A percentile compares a stretch with the other conserved stretches of the same genome.
Conservation (phyloP, 1,140 invertebrate genomes). For the Phenacoccus solenopsis region DNA sequence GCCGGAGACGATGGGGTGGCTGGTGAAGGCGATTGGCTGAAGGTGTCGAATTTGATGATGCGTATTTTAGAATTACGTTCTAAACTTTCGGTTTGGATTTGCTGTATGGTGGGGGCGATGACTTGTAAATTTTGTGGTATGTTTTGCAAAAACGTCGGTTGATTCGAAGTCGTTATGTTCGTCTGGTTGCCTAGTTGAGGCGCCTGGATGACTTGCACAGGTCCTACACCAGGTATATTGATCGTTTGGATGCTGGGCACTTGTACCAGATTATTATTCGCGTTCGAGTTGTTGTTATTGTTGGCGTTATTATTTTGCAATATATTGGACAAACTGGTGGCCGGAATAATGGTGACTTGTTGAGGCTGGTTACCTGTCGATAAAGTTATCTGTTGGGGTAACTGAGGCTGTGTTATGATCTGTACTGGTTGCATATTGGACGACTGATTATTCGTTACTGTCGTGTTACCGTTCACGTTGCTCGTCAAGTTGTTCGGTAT, state of each 20-base stretch:
- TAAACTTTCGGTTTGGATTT: not conserved
- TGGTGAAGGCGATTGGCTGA: not conserved
- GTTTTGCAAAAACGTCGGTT: slow-evolving; percentile 29
- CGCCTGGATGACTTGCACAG: slow-evolving; percentile 58
- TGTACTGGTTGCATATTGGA: slow-evolving; percentile 5
- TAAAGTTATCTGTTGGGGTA: slow-evolving; percentile 20
- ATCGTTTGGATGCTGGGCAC: slow-evolving; percentile 39
- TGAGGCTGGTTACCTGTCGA: slow-evolving; percentile 34
- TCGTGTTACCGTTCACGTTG: slow-evolving; percentile 4
- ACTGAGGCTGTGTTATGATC: slow-evolving; percentile 1
- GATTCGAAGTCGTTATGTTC: slow-evolving; percentile 27
- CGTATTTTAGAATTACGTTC: not conserved
- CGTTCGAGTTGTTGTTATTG: not conserved
- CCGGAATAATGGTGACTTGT: slow-evolving; percentile 52
- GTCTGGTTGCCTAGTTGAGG: slow-evolving; percentile 26
- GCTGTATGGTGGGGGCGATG: slow-evolving; percentile 17
- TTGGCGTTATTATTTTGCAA: slow-evolving; percentile 25
- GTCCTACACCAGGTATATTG: slow-evolving; percentile 60
- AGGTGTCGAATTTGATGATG: slow-evolving; percentile 14
- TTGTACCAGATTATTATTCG: not conserved
- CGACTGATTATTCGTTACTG: not conserved
- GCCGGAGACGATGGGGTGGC: slow-evolving; percentile 17
- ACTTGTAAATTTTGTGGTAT: slow-evolving; percentile 23
- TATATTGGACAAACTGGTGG: slow-evolving; percentile 30
- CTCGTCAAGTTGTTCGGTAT: not conserved